Evolutionary conservation across 92 coral and sea anemone species (phyloP), one percentile per base, ranked within the genome.

Genomic region (Blastomussa wellsi): DNA sequence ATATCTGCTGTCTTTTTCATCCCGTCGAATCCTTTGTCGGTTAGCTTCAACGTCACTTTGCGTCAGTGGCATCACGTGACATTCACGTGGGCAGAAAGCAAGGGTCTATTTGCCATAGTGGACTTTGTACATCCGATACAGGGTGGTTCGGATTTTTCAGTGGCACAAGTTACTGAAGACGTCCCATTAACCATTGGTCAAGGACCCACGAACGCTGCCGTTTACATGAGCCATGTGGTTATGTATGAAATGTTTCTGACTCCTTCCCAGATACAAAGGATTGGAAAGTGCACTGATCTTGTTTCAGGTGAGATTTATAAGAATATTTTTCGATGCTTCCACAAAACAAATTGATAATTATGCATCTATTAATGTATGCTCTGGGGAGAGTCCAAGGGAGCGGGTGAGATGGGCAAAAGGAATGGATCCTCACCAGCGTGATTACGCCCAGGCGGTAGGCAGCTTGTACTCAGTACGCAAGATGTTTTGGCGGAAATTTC

Each of bases 41-140:
- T 68, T 31, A 52, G 33, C 37, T 80, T 80, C 19, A 33, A 42
- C 64, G 76, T 80, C 29, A 66, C 84, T 8, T 78, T 81, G 12
- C 74, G 51, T 39, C 31, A 31, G 33, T 90, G 93, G 93, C 87
- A 90, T 53, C 93, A 90, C 88, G 93, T 86, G 90, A 72, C 86
- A 3, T 29, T 86, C 82, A 72, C 79, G 68, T 90, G 90, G 93
- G 73, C 55, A 47, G 39, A 86, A 32, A 28, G 62, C 6, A 17
- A 53, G 6, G 90, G 85, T 6, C 33, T 80, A 17, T 9, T 66
- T 22, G 84, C 76, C 47, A 19, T 80, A 26, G 76, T 80, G 64
- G 64, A 80, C 76, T 69, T 80, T 80, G 84, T 80, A 20, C 84
- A 51, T 31, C 1, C 44, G 47, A 2, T 66, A 14, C 47, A 31